Percentiles rank a stretch among this genome's conserved stretches.
Evolutionary conservation across 2,888 invertebrate species (phyloP).

Genomic region (Athripsodes cinereus): DNA sequence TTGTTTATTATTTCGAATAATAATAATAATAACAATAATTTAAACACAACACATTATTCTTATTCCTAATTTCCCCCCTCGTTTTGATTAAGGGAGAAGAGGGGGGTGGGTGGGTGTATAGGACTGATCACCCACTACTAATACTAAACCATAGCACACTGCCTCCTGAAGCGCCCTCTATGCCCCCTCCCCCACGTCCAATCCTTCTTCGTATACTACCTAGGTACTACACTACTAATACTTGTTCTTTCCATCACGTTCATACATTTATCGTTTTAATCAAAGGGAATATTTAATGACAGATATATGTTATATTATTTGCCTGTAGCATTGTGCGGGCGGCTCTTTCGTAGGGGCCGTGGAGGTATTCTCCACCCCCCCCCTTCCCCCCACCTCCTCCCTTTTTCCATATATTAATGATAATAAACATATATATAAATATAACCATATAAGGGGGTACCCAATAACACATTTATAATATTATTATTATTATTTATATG

Average conservation of each 20-base stretch:
- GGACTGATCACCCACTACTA: neutral
- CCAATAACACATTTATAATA: neutral
- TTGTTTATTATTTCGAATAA: neutral
- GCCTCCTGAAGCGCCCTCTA: neutral
- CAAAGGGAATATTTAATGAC: conserved; percentile 49
- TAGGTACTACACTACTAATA: too few species aligned
- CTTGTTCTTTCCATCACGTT: conserved; percentile 13
- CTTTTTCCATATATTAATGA: too few species aligned
- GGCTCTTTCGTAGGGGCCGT: too few species aligned
- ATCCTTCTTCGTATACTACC: conserved; percentile 1
- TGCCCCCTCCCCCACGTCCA: neutral
- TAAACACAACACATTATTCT: conserved; percentile 1
- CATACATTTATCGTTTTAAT: conserved; percentile 50
- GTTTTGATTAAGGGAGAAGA: conserved; percentile 1
- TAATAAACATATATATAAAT: neutral
- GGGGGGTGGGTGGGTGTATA: too few species aligned
- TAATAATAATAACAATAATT: conserved; percentile 1
- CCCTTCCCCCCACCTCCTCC: too few species aligned
- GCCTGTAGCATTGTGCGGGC: conserved; percentile 1
- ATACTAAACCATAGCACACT: too few species aligned
- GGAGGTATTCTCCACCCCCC: too few species aligned
- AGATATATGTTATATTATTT: conserved; percentile 24
- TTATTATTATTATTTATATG: too few species aligned
- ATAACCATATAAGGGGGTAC: neutral
- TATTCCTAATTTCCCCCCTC: neutral